Percentiles rank a stretch among this genome's conserved stretches.
These are phyloP conservation scores for Ptychadena robeensis DNA, from an alignment of 2,797 vertebrate species.

Conservation along the genomic window DNA sequence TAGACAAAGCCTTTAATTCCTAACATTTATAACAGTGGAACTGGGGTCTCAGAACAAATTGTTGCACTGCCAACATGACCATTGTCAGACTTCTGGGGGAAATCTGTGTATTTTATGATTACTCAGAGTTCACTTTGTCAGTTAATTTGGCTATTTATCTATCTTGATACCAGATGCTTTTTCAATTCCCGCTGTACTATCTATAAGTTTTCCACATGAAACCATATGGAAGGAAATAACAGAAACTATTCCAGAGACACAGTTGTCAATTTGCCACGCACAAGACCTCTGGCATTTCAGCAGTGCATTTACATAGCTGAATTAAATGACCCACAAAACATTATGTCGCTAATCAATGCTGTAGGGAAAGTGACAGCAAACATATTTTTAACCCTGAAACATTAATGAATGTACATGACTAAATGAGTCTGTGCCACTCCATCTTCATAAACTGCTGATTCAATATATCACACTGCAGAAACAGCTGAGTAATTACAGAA, in stretches of 20 bases:
- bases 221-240: constrained; percentile 7
- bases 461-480: constrained; percentile 74
- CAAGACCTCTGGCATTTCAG: constrained; percentile 53
- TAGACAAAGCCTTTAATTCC: not conserved
- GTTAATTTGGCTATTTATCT: constrained; percentile 12
- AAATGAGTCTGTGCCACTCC: constrained; percentile 74
- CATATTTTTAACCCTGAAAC: constrained; percentile 73
- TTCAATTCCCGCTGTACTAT: constrained; percentile 61
- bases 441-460: constrained; percentile 73
- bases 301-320: constrained; percentile 65
- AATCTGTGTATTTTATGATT: constrained; percentile 6
- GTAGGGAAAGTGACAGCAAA: constrained; percentile 70
- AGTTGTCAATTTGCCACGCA: constrained; percentile 48
- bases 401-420: constrained; percentile 78
- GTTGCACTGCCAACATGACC: not conserved
- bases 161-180: constrained; percentile 45
- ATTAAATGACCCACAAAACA: constrained; percentile 68
- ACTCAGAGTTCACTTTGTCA: not conserved
- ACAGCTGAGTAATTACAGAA: constrained; percentile 77
- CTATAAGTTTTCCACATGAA: constrained; percentile 58
- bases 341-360: constrained; percentile 68
- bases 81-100: not conserved
- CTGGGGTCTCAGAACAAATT: not conserved
- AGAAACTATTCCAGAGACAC: constrained; percentile 58
- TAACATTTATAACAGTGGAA: not conserved